Evolutionary conservation across 2,888 invertebrate genomes (phyloP).

Genomic region (Dioctria linearis): DNA sequence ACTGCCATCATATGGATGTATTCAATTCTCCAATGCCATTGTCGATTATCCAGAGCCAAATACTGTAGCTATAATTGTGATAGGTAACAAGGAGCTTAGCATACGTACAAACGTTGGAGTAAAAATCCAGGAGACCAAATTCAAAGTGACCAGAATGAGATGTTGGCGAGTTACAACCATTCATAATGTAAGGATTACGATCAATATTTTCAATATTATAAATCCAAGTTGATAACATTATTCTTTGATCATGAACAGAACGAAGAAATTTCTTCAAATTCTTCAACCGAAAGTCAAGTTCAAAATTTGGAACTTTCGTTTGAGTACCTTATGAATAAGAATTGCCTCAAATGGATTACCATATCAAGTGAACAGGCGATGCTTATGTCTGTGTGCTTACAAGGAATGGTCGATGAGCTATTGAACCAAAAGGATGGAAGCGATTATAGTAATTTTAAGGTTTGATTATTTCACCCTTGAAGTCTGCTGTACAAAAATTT

Average conservation of each 20-base stretch:
- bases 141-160: constrained; percentile 95
- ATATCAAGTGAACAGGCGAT: constrained; percentile 93
- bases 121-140: constrained; percentile 85
- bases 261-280: constrained; percentile 58
- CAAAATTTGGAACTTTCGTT: constrained; percentile 86
- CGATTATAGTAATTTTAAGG: constrained; percentile 70
- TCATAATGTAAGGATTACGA: constrained; percentile 76
- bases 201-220: not conserved
- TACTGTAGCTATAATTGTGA: constrained; percentile 81
- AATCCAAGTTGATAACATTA: too few relatives aligned
- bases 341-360: constrained; percentile 94
- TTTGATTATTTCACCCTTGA: not conserved
- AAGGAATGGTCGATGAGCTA: constrained; percentile 96
- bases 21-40: constrained; percentile 82
- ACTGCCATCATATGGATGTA: constrained; percentile 90
- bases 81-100: constrained; percentile 90
- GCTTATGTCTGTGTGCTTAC: constrained; percentile 94
- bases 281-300: constrained; percentile 60
- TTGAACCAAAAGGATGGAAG: constrained; percentile 80
- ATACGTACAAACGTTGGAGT: constrained; percentile 76
- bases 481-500: not conserved
- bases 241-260: constrained; percentile 49
- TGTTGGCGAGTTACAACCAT: constrained; percentile 97
- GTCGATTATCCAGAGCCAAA: constrained; percentile 84
- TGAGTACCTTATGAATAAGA: constrained; percentile 93